phyloP scores from a whole-genome alignment of 1,140 invertebrate genomes.

The Bathynomus jamesi region DNA sequence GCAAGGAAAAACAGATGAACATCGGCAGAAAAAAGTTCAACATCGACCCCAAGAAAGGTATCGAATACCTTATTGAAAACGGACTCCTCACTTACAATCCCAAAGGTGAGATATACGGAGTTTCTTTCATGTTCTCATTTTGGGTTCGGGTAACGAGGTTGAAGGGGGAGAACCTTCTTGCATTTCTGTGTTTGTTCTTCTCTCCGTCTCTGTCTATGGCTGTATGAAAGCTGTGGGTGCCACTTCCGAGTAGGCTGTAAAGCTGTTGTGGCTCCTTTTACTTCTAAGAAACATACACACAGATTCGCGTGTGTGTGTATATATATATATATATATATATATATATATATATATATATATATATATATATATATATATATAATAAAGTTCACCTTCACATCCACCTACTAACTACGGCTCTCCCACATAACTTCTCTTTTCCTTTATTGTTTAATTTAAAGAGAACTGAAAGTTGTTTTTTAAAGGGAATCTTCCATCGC shows the following conservation, averaged over 20 bases:
- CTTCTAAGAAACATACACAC: no score
- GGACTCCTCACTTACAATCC: neutral
- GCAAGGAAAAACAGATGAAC: neutral
- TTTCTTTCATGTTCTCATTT: no score
- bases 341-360: slow-evolving; percentile 4
- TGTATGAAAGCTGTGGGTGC: no score
- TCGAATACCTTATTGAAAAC: neutral
- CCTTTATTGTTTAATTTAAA: no score
- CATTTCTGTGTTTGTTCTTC: neutral
- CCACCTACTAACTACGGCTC: neutral
- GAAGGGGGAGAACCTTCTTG: no score
- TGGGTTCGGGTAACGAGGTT: no score
- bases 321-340: slow-evolving; percentile 6
- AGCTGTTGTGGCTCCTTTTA: no score
- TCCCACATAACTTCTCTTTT: neutral
- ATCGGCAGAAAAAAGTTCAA: neutral
- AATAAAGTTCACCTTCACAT: neutral
- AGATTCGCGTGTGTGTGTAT: neutral
- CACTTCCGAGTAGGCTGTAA: no score
- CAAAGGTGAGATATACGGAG: neutral
- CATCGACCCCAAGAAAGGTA: neutral
- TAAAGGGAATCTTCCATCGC: no score
- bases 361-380: neutral
- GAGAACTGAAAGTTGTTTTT: no score
- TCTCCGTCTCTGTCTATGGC: no score